A percentile compares a stretch with the other conserved stretches of the same genome.
phyloP scores from a whole-genome alignment of 2,113 vertebrate genomes.

The Percina caprodes region DNA sequence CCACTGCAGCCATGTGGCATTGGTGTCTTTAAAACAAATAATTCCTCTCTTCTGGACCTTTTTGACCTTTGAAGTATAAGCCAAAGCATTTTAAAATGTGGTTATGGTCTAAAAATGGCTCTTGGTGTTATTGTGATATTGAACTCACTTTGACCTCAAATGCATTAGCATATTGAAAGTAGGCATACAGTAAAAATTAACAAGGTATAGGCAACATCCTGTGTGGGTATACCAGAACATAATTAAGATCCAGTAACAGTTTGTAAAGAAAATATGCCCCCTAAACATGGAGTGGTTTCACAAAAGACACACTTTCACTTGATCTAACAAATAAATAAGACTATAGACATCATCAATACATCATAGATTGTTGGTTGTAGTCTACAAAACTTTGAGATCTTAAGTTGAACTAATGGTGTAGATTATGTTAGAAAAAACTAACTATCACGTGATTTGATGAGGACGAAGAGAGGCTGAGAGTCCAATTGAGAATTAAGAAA shows the following conservation, averaged over 20 bases:
- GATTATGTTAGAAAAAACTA: too few relatives aligned
- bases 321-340: not conserved
- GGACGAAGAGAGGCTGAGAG: too few relatives aligned
- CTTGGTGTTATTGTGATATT: conserved; percentile 19
- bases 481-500: too few relatives aligned
- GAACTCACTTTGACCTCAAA: conserved; percentile 16
- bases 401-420: not conserved
- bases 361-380: not conserved
- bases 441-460: too few relatives aligned
- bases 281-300: not conserved
- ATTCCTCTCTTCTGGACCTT: conserved; percentile 10
- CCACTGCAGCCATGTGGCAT: not conserved
- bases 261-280: not conserved
- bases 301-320: not conserved
- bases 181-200: not conserved
- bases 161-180: conserved; percentile 32
- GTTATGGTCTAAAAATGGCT: conserved; percentile 6
- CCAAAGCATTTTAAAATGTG: conserved; percentile 21
- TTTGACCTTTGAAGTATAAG: conserved; percentile 12
- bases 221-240: not conserved
- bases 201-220: not conserved
- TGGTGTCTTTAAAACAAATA: conserved; percentile 4
- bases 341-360: not conserved
- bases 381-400: not conserved
- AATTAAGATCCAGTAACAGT: not conserved